A percentile compares a stretch with the other conserved stretches of the same genome.
phyloP scores from a whole-genome alignment of 2,797 vertebrate genomes.

The Myoxocephalus aenaeus region DNA sequence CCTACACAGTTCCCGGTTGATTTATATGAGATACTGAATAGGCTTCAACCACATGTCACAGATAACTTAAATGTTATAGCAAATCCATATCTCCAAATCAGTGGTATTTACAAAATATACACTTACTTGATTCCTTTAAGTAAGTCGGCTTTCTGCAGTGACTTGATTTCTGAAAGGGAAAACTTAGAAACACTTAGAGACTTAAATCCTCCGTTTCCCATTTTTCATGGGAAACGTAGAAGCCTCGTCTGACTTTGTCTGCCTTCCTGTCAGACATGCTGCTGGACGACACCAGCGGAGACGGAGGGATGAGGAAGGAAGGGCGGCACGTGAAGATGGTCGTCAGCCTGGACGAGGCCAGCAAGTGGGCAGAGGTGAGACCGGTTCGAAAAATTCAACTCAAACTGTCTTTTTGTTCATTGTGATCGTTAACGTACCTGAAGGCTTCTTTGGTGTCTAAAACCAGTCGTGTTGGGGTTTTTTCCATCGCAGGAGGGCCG shows the following conservation, averaged over 20 bases:
- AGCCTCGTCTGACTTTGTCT: not conserved
- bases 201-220: not conserved
- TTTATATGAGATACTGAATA: not conserved
- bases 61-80: not conserved
- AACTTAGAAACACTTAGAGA: too few relatives aligned
- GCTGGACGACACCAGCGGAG: constrained; percentile 90
- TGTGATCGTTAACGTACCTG: not conserved
- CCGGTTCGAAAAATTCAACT: not conserved
- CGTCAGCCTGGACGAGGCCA: constrained; percentile 90
- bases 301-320: constrained; percentile 92
- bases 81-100: not conserved
- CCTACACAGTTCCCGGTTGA: not conserved
- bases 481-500: constrained; percentile 83
- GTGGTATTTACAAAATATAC: not conserved
- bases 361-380: constrained; percentile 93
- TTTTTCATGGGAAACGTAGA: not conserved
- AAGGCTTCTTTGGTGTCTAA: not conserved
- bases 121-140: not conserved
- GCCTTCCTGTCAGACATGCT: constrained; percentile 90
- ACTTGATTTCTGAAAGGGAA: not conserved
- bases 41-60: not conserved
- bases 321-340: constrained; percentile 95
- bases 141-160: not conserved
- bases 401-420: not conserved
- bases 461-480: not conserved